A percentile compares a stretch with the other conserved stretches of the same genome.
phyloP scores from a whole-genome alignment of 2,888 invertebrate species.

The Nomada ferruginata region DNA sequence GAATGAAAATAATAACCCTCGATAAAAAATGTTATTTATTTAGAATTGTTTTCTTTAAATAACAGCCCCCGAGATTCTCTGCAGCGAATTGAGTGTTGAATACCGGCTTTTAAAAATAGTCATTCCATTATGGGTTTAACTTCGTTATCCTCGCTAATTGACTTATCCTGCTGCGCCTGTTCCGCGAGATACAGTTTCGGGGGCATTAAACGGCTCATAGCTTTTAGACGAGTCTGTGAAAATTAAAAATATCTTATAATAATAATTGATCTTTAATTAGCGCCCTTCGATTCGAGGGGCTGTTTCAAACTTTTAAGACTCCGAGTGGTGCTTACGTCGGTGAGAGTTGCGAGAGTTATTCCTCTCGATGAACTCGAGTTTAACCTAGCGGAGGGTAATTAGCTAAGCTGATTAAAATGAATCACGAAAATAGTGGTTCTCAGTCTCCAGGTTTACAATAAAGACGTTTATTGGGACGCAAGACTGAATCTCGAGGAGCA shows the following conservation, averaged over 20 bases:
- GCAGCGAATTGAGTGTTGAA: neutral
- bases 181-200: slow-evolving; percentile 17
- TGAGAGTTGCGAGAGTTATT: neutral
- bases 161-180: slow-evolving; percentile 18
- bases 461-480: slow-evolving; percentile 17
- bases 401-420: slow-evolving; percentile 9
- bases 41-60: neutral
- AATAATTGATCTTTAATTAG: neutral
- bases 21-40: no score
- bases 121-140: slow-evolving; percentile 7
- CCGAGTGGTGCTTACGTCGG: no score
- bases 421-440: neutral
- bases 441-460: neutral
- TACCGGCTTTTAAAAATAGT: slow-evolving; percentile 21
- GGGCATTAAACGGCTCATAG: neutral
- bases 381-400: neutral
- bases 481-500: slow-evolving; percentile 12
- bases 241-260: neutral
- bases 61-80: no score
- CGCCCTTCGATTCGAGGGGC: neutral
- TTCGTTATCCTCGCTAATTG: slow-evolving; percentile 34
- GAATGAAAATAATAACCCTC: no score
- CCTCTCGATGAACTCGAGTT: neutral
- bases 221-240: neutral
- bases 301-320: neutral